phyloP scores from a whole-genome alignment of 1,140 invertebrate species.

The Wasmannia auropunctata region DNA sequence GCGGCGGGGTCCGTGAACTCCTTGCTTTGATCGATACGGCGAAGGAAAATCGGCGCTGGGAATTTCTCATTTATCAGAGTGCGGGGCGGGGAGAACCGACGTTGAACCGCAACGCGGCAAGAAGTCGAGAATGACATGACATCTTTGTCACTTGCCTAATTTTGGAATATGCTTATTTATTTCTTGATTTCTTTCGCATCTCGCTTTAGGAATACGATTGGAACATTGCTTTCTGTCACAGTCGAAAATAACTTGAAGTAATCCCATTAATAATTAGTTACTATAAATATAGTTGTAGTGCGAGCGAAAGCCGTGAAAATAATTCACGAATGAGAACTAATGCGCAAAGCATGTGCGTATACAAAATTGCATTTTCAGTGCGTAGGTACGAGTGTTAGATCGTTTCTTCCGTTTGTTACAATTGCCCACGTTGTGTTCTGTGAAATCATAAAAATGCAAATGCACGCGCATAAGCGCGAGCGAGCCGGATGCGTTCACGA shows the following conservation, averaged over 20 bases:
- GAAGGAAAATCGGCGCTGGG: conserved; percentile 63
- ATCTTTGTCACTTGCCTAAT: neutral
- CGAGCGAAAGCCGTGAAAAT: conserved; percentile 1
- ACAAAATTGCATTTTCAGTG: neutral
- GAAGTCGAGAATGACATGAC: neutral
- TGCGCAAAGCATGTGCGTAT: neutral
- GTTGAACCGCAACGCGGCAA: conserved; percentile 50
- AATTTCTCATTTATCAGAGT: conserved; percentile 66
- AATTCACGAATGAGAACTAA: neutral
- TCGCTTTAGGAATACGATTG: neutral
- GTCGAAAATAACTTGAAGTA: neutral
- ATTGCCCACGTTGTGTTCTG: conserved; percentile 5
- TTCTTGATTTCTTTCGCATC: too few species aligned
- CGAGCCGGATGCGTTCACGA: conserved; percentile 36
- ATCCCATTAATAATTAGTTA: neutral
- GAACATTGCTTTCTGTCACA: neutral
- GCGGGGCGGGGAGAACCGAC: neutral
- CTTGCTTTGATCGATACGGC: conserved; percentile 64
- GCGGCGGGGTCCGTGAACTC: conserved; percentile 58
- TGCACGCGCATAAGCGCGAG: neutral
- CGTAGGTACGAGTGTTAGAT: neutral
- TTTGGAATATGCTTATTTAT: neutral
- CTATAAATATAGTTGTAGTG: neutral
- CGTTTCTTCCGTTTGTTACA: neutral
- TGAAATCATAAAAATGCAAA: conserved; percentile 55